Base-by-base conservation (phyloP, 2,888 invertebrate genomes). In the Pseudococcus longispinus region DNA sequence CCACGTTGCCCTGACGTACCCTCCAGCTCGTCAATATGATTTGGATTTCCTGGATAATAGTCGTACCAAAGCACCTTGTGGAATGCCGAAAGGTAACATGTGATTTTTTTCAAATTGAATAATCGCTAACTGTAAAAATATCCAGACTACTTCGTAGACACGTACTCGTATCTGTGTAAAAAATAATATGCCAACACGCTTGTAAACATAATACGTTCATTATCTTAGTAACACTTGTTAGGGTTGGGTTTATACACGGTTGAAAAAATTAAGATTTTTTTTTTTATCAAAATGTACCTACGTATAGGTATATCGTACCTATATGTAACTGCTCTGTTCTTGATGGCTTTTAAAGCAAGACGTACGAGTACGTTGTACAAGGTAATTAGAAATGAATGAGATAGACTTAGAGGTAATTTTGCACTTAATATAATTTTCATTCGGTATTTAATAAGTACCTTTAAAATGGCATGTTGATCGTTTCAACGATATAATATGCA, bases 21-120 rank as follows among this genome's bases (percentile, higher is more conserved):
- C 98, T 87, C 96, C 96, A 1, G 97, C 97, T 0, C 93, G 98
- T 90, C 94, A 94, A 90, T 96, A 95, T 90, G 96, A 96, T 90
- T 92, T 98, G 91, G 98, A 98, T 91, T 98, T 97, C 92, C 92
- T 98, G 92, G 98, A 98, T 91, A 97, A 95, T 90, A 94, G 95
- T 80, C 93, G 97, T 90, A 97, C 97, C 44, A 95, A 95, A 90
- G 94, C 95, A 88, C 98, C 98, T 88, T 98, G 98, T 91, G 98
- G 98, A 89, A 97, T 98, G 96, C 97, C 97, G 32, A 96, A 95
- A 95, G 97, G 96, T 97, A 91, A 93, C 92, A 20, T 44, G 13
- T 15, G 18, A n/a, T 32, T n/a, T 80, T 42, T 42, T 37, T 37
- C 13, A 29, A 80, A 80, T 80, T 80, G 42, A 42, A 42, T 80